Evolutionary conservation across 2,888 invertebrate genomes (phyloP).

Genomic region (Macrosoma leucophasiata): DNA sequence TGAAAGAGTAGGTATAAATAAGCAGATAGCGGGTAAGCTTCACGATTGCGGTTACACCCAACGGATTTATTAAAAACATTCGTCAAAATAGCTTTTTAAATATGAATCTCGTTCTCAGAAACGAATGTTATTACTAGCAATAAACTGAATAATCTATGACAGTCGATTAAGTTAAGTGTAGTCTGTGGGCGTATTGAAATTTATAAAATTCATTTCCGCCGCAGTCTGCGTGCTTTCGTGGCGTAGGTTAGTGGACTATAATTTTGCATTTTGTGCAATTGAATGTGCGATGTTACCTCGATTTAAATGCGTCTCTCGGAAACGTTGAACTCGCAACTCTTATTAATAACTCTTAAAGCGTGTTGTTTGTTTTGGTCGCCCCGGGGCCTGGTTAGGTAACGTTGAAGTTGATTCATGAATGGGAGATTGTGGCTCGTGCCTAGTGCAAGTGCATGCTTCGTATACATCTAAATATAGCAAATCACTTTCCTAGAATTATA

Average conservation of each 20-base stretch:
- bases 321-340: slow-evolving; percentile 70
- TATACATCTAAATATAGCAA: slow-evolving; percentile 69
- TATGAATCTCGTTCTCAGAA: slow-evolving; percentile 43
- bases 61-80: slow-evolving; percentile 66
- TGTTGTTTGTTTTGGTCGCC: slow-evolving; percentile 63
- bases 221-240: slow-evolving; percentile 36
- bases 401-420: slow-evolving; percentile 74
- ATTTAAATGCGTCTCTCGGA: slow-evolving; percentile 53
- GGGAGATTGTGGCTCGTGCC: slow-evolving; percentile 50
- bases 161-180: slow-evolving; percentile 51
- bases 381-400: slow-evolving; percentile 63
- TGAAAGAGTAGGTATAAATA: slow-evolving; percentile 32
- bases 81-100: slow-evolving; percentile 55
- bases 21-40: slow-evolving; percentile 26
- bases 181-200: slow-evolving; percentile 38
- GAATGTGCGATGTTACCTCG: slow-evolving; percentile 44
- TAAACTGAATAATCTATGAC: slow-evolving; percentile 52
- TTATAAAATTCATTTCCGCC: slow-evolving; percentile 44
- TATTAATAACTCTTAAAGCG: slow-evolving; percentile 69
- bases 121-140: slow-evolving; percentile 48
- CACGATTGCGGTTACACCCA: slow-evolving; percentile 48
- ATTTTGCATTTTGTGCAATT: slow-evolving; percentile 38
- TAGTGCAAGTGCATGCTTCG: slow-evolving; percentile 43
- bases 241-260: slow-evolving; percentile 33
- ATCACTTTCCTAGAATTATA: slow-evolving; percentile 62